These are phyloP conservation scores for Butorides virescens DNA, from an alignment of 2,113 vertebrate species.

Conservation along the genomic window DNA sequence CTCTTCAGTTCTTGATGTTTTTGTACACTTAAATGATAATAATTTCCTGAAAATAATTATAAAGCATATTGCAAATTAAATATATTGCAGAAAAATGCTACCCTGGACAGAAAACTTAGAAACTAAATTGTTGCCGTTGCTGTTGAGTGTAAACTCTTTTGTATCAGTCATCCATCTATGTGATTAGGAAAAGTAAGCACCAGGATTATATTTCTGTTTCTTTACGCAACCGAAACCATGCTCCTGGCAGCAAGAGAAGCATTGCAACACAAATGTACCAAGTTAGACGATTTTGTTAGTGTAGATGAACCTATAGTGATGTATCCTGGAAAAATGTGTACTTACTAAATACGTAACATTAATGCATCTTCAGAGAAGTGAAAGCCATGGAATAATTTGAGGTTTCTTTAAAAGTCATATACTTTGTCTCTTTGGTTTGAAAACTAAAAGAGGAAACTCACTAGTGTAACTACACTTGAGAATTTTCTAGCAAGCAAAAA, in stretches of 20 bases:
- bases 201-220: background rate
- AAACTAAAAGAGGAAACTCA: background rate
- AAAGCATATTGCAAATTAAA: background rate
- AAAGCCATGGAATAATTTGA: background rate
- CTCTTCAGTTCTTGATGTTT: background rate
- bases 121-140: background rate
- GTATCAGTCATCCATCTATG: background rate
- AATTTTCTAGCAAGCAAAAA: background rate
- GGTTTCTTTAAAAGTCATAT: background rate
- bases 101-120: background rate
- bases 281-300: background rate
- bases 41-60: background rate
- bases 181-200: background rate
- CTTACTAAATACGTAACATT: background rate
- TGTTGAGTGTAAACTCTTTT: background rate
- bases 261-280: background rate
- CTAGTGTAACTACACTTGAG: background rate
- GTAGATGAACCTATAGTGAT: background rate
- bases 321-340: background rate
- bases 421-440: background rate
- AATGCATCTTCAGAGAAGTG: background rate
- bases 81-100: background rate
- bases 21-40: background rate
- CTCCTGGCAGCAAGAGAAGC: background rate
- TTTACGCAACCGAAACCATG: background rate